Base-by-base conservation (phyloP, 53 echinoderm and acorn worm species). In the Luidia sarsii region DNA sequence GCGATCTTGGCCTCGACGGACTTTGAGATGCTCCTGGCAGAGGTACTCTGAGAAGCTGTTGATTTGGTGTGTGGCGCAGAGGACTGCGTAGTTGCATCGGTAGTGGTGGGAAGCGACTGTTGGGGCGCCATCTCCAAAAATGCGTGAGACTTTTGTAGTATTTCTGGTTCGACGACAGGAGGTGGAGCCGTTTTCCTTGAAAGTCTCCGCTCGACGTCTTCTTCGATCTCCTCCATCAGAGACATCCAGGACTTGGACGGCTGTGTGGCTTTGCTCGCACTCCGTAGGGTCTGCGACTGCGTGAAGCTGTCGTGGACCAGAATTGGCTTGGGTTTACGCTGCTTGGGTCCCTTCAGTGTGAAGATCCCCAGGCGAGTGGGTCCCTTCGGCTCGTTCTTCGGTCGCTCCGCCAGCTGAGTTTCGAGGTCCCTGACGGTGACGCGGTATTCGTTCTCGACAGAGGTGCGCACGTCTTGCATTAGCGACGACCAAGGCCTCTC, bases 391-490 rank as follows among this genome's bases (percentile, higher is more conserved):
- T 79, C 69, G 6, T 91, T 88, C 19, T 88, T 86, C 3, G 88
- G 88, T 54, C 56, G 49, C 39, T 80, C 55, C 39, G 75, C 48
- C 15, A 94, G 52, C 35, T 83, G 88, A 43, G 88, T 59, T 56
- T 94, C 85, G 2, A 94, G 84, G 35, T 94, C 86, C 36, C 80
- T 87, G 20, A 94, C 89, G 7, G 91, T 91, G 34, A 86, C 82
- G 14, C 83, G 79, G 46, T 94, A 94, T 55, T 94, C 94, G 53
- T 91, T 94, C 80, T 94, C 94, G 59, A 91, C 85, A 39, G 88
- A 88, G 65, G 63, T 67, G 33, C 86, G 88, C n/a, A 94, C 61
- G 27, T 91, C 94, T 86, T 85, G 50, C 16, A 94, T 55, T 22
- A 94, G 70, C 14, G 83, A 74, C 39, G 52, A 68, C 94, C 94